Evolutionary conservation across 2,797 vertebrate genomes (phyloP).

Genomic region (Hybognathus amarus): DNA sequence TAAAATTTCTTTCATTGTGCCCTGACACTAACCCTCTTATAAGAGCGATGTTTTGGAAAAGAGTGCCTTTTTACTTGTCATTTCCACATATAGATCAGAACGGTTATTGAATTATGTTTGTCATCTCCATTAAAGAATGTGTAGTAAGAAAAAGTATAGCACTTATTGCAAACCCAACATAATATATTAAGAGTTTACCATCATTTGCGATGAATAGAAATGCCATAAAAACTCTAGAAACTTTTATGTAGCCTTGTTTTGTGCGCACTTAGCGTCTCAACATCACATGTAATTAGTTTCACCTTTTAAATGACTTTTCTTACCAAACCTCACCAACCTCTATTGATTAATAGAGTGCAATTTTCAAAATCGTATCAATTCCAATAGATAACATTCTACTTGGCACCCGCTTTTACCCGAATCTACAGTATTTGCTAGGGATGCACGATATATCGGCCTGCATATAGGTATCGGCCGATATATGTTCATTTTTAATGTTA

Average conservation of each 20-base stretch:
- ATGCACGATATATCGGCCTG: too few species aligned
- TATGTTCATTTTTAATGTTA: too few species aligned
- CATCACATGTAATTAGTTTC: neutral
- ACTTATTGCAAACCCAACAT: neutral
- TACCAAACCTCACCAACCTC: too few species aligned
- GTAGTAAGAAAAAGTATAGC: neutral
- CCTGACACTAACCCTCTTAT: slow-evolving; percentile 24
- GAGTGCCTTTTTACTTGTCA: neutral
- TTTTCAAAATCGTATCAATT: neutral
- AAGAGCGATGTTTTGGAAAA: neutral
- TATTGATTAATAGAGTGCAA: too few species aligned
- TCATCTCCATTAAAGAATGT: slow-evolving; percentile 8
- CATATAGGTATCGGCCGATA: too few species aligned
- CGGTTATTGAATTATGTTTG: neutral
- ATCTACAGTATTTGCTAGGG: neutral
- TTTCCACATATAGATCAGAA: neutral
- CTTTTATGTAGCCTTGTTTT: neutral
- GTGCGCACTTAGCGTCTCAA: neutral
- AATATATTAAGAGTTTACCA: neutral
- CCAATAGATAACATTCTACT: neutral
- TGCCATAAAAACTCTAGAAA: neutral
- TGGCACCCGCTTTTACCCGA: too few species aligned
- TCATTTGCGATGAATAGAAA: neutral
- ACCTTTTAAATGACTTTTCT: neutral
- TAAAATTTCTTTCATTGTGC: slow-evolving; percentile 32